Base-by-base conservation (phyloP, 1,140 invertebrate genomes). In the Drosophila nannoptera region DNA sequence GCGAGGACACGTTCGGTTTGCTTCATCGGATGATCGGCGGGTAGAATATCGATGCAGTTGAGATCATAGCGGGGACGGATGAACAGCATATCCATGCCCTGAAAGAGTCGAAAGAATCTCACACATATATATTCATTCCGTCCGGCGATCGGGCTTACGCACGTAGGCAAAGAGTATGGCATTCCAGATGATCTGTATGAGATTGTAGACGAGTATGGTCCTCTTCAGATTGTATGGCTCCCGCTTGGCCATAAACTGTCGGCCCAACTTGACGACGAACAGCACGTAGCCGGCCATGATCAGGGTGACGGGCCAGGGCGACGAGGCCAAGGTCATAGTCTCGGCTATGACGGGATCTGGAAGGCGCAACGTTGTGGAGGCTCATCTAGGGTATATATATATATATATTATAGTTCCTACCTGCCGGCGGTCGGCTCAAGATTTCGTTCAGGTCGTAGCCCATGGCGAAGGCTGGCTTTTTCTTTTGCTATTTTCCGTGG, bases 181-280 rank as follows among this genome's bases (percentile, higher is more conserved):
- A 48, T 67, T 67, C 12, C n/a, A 67, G n/a, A 35, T 9, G 29
- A 56, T 9, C 33, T 72, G 52, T n/a, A 22, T 12, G n/a, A 50
- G n/a, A n/a, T 56, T 42, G 11, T 43, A 66, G 29, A 42, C 7
- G 7, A 32, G n/a, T 4, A 40, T 38, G 4, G 31, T 8, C 0
- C 32, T 53, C n/a, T 53, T 62, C 0, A 62, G 0, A 45, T 50
- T 58, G 35, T 58, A 64, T 3, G 52, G 42, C 11, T 16, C 16
- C 5, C 53, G 62, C 7, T 64, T 7, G 9, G 31, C 14, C 62
- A 54, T 64, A 16, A 56, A 55, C 5, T 2, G 36, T 14, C 16
- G 29, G 2, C 64, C 62, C 7, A 49, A 2, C 22, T 65, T 65
- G 1, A 56, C 12, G 4, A 65, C 62, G 22, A 49, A 62, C 0